Evolutionary conservation across 2,113 vertebrate species (phyloP), one percentile per base, ranked within the genome.

Genomic region (Xiphorhynchus elegans): DNA sequence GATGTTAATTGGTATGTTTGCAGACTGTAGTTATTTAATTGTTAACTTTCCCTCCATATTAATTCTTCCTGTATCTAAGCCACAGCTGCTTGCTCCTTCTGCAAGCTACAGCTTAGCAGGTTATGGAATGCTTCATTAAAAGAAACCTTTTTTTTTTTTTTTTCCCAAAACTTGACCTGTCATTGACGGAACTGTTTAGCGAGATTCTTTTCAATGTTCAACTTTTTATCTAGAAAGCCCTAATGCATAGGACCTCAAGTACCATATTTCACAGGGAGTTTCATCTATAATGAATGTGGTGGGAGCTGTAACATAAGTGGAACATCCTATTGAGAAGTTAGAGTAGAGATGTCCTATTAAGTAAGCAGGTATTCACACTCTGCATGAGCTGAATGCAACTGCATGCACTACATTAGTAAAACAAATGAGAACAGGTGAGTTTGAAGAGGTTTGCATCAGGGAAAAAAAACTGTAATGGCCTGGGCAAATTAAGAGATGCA

Each of bases 21-120:
- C 10, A 74, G 24, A 21, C 42, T 44, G n/a, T 85, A 53, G n/a
- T 90, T 84, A 60, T 3, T 79, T 87, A 49, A 42, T 52, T 84
- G 35, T 78, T 75, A 82, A 49, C 21, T 89, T 89, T 40, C 7
- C 47, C 19, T 69, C 10, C 49, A 68, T 31, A 46, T 63, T 31
- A 55, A 47, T 66, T 83, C 21, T 5, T 80, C 4, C 2, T 72
- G 0, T 78, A 2, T 42, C 0, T 0, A 89, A 78, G 49, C 29
- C 17, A 40, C 28, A 59, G 23, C 19, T 84, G 1, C 60, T 47
- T 50, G 5, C 26, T 73, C 16, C n/a, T 77, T 58, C 12, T 85
- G 26, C 16, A 73, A 44, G 37, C 3, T 37, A 21, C 33, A 70
- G 19, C 70, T 78, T 49, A 83, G 40, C 29, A 62, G 47, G 24